Conservation (phyloP, 1,140 invertebrate genomes). For the Lepeophtheirus salmonis region DNA sequence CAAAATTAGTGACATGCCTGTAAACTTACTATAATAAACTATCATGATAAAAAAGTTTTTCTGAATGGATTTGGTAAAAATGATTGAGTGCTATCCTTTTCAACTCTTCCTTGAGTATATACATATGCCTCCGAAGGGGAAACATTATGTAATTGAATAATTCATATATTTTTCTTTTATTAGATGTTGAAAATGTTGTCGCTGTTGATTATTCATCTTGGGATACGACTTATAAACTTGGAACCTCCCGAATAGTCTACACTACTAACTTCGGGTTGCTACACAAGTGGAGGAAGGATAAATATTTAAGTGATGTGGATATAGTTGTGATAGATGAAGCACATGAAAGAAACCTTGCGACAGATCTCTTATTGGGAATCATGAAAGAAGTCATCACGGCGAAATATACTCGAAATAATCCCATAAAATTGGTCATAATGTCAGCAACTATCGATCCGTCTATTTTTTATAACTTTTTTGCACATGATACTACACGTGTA, state of each 20-base stretch:
- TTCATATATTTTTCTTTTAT: too few relatives aligned
- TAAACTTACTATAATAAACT: too few relatives aligned
- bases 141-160: too few relatives aligned
- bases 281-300: neutral
- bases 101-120: too few relatives aligned
- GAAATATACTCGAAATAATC: neutral
- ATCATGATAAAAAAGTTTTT: too few relatives aligned
- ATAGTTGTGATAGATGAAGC: neutral
- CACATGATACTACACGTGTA: neutral
- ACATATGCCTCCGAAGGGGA: too few relatives aligned
- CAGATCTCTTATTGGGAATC: neutral
- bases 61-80: too few relatives aligned
- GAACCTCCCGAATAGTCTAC: neutral
- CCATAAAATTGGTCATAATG: neutral
- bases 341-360: neutral
- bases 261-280: neutral
- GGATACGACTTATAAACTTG: neutral
- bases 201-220: neutral
- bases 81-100: too few relatives aligned
- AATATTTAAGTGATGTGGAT: neutral
- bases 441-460: neutral
- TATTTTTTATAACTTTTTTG: neutral
- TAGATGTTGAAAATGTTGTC: too few relatives aligned
- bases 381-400: neutral
- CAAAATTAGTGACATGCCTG: too few relatives aligned